Conservation (phyloP, 1,140 invertebrate species). For the Dinothrombium tinctorium region DNA sequence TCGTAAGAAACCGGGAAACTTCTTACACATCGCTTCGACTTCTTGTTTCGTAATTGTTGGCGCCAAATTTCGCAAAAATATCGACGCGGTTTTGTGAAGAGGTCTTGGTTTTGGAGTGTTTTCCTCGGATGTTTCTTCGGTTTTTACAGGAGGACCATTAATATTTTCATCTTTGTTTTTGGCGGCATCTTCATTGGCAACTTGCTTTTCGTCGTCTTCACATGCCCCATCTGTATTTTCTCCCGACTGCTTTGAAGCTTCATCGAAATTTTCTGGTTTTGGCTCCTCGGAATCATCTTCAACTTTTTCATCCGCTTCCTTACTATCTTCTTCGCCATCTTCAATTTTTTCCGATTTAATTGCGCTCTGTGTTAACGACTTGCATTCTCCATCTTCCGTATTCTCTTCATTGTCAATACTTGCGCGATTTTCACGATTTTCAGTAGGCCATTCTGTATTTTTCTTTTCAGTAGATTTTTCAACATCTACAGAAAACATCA, state of each 20-base stretch:
- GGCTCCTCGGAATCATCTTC: too few species aligned
- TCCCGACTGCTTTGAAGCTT: too few species aligned
- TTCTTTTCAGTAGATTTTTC: constrained; percentile 3
- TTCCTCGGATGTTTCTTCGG: constrained; percentile 14
- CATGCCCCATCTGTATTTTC: background rate
- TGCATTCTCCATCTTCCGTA: constrained; percentile 15
- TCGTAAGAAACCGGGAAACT: constrained; percentile 82
- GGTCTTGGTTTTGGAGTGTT: constrained; percentile 20
- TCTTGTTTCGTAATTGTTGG: constrained; percentile 87
- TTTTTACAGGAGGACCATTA: constrained; percentile 20
- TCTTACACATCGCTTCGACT: constrained; percentile 84
- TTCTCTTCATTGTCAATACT: background rate
- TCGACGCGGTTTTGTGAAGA: constrained; percentile 79
- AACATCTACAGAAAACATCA: constrained; percentile 10
- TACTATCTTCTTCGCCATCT: constrained; percentile 10
- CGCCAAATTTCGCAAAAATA: constrained; percentile 83
- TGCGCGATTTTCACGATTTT: constrained; percentile 14
- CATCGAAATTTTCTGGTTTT: too few species aligned
- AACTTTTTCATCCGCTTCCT: background rate
- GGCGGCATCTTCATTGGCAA: constrained; percentile 8
- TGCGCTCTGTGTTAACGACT: too few species aligned
- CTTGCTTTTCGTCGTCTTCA: background rate
- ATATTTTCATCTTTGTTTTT: constrained; percentile 11
- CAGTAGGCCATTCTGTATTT: constrained; percentile 11
- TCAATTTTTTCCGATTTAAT: constrained; percentile 12